phyloP scores from a whole-genome alignment of 1,140 invertebrate species.

The Nautilus pompilius region DNA sequence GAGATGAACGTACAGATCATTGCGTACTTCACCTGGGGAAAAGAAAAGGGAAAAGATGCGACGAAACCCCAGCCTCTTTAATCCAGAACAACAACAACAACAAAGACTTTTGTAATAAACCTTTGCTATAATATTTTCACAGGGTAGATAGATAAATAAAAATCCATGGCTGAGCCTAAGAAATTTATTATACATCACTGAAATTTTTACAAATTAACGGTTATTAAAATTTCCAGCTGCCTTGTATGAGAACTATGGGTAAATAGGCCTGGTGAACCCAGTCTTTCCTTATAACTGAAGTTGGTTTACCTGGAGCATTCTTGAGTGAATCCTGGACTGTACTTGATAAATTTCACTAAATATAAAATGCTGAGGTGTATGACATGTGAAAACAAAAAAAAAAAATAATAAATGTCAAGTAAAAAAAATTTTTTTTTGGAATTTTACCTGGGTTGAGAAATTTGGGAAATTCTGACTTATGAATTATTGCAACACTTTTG shows the following conservation, averaged over 20 bases:
- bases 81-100: slow-evolving; percentile 1
- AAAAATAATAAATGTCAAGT: slow-evolving; percentile 12
- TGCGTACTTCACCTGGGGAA: slow-evolving; percentile 61
- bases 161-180: neutral
- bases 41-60: slow-evolving; percentile 17
- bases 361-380: neutral
- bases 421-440: slow-evolving; percentile 47
- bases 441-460: slow-evolving; percentile 94
- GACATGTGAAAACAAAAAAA: neutral
- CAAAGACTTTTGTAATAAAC: neutral
- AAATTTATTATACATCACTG: too few species aligned
- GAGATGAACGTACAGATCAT: slow-evolving; percentile 89
- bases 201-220: too few species aligned
- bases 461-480: slow-evolving; percentile 89
- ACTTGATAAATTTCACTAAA: neutral
- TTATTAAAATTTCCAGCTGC: too few species aligned
- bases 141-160: neutral
- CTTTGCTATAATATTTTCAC: neutral
- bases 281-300: neutral
- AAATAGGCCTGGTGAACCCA: neutral
- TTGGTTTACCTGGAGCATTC: neutral
- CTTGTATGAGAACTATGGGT: too few species aligned
- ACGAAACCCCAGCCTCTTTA: neutral
- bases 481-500: slow-evolving; percentile 78
- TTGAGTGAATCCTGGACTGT: neutral